Evolutionary conservation across 2,113 vertebrate genomes (phyloP).

Genomic region (Regulus satrapa): DNA sequence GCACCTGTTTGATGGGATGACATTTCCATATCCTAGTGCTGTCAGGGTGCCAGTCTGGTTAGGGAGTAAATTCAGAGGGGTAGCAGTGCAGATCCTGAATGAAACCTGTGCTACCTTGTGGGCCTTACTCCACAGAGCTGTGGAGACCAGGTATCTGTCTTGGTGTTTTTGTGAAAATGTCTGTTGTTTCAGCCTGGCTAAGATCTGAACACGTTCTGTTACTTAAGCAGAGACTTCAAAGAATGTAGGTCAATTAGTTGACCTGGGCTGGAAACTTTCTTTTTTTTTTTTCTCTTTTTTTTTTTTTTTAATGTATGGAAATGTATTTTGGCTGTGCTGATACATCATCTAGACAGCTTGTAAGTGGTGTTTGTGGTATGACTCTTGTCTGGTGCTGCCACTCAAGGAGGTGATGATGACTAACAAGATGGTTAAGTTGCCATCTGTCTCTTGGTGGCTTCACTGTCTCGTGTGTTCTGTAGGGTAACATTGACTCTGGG

Average conservation of each 20-base stretch:
- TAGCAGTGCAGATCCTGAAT: not conserved
- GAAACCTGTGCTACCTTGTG: not conserved
- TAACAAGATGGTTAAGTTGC: not conserved
- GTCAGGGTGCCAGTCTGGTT: not conserved
- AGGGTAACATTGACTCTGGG: not conserved
- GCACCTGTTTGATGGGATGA: not conserved
- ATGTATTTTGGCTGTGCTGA: not conserved
- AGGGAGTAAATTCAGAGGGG: not conserved
- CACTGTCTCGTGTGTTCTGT: not conserved
- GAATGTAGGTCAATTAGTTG: not conserved
- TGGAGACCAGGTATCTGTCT: not conserved
- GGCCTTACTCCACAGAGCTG: not conserved
- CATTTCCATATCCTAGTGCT: not conserved
- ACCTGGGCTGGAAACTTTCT: not conserved
- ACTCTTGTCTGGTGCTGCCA: not conserved
- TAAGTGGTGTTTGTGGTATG: not conserved
- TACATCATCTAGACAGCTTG: not conserved
- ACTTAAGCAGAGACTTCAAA: not conserved
- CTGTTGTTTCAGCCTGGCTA: not conserved
- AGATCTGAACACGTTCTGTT: not conserved
- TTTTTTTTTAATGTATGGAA: not conserved
- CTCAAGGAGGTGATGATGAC: not conserved
- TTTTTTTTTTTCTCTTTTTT: not conserved
- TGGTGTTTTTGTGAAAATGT: not conserved
- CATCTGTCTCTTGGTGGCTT: not conserved